Conservation (phyloP, 2,797 vertebrate genomes). For the Oophaga sylvatica region DNA sequence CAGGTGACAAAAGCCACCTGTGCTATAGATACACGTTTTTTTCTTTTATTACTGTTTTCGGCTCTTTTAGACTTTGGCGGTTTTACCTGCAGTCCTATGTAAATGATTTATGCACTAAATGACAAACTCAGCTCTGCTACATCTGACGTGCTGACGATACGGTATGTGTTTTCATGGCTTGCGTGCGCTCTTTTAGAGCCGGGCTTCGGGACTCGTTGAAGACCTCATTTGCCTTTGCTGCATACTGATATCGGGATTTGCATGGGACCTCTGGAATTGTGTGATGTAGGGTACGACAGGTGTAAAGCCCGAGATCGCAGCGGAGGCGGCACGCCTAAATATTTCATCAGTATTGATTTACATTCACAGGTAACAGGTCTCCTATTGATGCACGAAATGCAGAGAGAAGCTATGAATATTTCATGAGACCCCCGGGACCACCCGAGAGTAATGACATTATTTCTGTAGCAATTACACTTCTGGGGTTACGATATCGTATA, state of each 20-base stretch:
- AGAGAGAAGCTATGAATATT: conserved; percentile 22
- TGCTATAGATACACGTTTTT: neutral
- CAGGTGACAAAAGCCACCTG: neutral
- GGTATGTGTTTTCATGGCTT: neutral
- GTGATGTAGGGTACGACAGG: no score
- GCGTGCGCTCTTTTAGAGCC: neutral
- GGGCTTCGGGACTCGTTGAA: neutral
- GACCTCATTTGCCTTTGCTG: neutral
- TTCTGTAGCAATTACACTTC: conserved; percentile 14
- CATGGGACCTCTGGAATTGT: neutral
- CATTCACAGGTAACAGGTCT: conserved; percentile 7
- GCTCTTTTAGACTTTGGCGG: neutral
- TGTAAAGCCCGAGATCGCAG: neutral
- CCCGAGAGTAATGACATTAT: conserved; percentile 25
- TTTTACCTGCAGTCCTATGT: neutral
- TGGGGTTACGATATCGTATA: neutral
- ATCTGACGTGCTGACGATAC: neutral
- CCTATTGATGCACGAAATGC: conserved; percentile 16
- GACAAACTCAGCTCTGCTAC: conserved; percentile 5
- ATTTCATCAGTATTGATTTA: conserved; percentile 26
- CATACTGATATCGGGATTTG: neutral
- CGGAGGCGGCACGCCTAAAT: neutral
- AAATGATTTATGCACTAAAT: neutral
- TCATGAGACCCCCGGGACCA: neutral
- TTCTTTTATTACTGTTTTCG: neutral